A percentile compares a stretch with the other conserved stretches of the same genome.
phyloP scores from a whole-genome alignment of 1,140 invertebrate genomes.

The Piezodorus guildinii region DNA sequence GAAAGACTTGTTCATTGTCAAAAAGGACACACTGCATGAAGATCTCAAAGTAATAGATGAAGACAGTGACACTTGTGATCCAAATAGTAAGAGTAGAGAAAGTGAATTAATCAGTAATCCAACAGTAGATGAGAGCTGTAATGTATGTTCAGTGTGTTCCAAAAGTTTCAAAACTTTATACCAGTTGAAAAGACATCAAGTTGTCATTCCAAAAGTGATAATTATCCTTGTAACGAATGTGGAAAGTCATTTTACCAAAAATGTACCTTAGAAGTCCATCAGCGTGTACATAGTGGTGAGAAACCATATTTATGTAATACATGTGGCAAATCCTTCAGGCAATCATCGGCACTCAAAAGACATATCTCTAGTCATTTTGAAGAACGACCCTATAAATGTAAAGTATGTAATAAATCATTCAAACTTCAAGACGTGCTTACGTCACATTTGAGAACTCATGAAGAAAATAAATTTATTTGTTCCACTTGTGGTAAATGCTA shows the following conservation, averaged over 20 bases:
- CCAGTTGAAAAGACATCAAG: neutral
- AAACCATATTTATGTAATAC: slow-evolving; percentile 27
- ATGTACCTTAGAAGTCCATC: slow-evolving; percentile 30
- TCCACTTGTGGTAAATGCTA: neutral
- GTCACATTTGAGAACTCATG: neutral
- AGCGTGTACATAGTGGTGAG: slow-evolving; percentile 40
- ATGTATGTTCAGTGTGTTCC: neutral
- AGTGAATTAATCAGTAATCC: too few species aligned
- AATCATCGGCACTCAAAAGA: neutral
- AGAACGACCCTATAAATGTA: slow-evolving; percentile 37
- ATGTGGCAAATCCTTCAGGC: slow-evolving; percentile 28
- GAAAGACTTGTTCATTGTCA: too few species aligned
- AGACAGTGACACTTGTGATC: too few species aligned
- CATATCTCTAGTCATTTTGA: slow-evolving; percentile 31
- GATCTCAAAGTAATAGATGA: too few species aligned
- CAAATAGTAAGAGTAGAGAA: too few species aligned
- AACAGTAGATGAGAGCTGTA: too few species aligned
- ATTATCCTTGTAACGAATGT: slow-evolving; percentile 36
- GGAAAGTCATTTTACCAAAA: slow-evolving; percentile 32
- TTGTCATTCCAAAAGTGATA: neutral
- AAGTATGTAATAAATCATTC: slow-evolving; percentile 36
- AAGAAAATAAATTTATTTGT: neutral
- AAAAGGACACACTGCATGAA: too few species aligned
- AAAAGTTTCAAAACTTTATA: neutral
- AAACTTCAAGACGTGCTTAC: slow-evolving; percentile 12